Evolutionary conservation across 2,113 vertebrate species (phyloP).

Genomic region (Athene cunicularia): DNA sequence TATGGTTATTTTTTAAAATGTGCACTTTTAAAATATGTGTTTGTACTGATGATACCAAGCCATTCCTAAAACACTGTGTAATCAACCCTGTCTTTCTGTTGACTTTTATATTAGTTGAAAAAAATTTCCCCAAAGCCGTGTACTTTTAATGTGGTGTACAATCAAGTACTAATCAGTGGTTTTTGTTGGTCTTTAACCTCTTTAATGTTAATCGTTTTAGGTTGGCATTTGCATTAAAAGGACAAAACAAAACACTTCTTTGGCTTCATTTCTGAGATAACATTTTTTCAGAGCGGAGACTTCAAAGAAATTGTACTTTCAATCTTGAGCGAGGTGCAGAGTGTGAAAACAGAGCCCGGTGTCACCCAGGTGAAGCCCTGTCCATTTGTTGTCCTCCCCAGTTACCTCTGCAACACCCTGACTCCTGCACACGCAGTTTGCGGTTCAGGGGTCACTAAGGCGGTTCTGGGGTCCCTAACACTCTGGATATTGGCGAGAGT

Average conservation of each 20-base stretch:
- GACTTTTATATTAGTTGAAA: background rate
- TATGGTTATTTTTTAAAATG: constrained; percentile 34
- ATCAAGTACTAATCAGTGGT: background rate
- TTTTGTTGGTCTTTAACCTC: constrained; percentile 5
- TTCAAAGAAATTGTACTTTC: background rate
- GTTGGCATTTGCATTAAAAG: constrained; percentile 58
- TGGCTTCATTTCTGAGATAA: background rate
- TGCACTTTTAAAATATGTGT: constrained; percentile 39
- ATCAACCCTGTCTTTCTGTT: background rate
- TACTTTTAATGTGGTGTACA: background rate
- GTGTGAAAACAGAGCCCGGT: background rate
- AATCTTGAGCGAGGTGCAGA: background rate
- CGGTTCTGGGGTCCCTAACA: background rate
- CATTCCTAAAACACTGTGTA: constrained; percentile 29
- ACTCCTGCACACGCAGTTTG: background rate
- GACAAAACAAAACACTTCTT: background rate
- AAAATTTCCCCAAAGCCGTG: background rate
- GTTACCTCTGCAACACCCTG: background rate
- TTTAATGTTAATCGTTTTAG: constrained; percentile 41
- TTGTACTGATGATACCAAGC: constrained; percentile 9
- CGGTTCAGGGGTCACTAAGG: background rate
- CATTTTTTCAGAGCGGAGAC: background rate
- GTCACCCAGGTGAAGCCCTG: background rate
- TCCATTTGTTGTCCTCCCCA: background rate
- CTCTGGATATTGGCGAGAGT: too few species aligned